phyloP scores from a whole-genome alignment of 2,797 vertebrate species.

The Channallabes apus region DNA sequence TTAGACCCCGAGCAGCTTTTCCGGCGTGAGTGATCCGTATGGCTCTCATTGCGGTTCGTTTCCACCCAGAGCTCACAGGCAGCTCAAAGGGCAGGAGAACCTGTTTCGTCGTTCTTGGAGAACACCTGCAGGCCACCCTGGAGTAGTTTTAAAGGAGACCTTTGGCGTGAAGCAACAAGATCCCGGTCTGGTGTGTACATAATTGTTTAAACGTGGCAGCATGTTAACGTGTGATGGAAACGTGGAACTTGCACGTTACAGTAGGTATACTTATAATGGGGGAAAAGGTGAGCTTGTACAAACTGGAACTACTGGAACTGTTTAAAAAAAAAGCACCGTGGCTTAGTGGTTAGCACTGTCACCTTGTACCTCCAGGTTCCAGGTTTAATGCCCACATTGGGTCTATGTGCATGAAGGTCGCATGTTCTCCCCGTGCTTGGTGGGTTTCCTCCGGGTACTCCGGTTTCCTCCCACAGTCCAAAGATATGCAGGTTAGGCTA shows the following conservation, averaged over 20 bases:
- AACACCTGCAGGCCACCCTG: slow-evolving; percentile 75
- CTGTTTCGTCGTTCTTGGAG: slow-evolving; percentile 12
- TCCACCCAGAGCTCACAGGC: neutral
- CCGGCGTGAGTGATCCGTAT: slow-evolving; percentile 65
- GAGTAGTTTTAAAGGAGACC: slow-evolving; percentile 38
- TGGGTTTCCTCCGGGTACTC: no score
- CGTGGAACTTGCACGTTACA: neutral
- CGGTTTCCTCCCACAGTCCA: no score
- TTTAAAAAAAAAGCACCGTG: no score
- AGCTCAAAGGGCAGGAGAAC: slow-evolving; percentile 19
- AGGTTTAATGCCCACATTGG: no score
- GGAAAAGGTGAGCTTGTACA: neutral
- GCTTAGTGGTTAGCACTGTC: no score
- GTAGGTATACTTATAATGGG: no score
- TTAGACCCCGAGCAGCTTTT: slow-evolving; percentile 34
- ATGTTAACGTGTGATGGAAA: neutral
- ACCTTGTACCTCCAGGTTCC: no score
- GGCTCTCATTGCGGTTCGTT: slow-evolving; percentile 65
- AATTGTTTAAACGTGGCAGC: neutral
- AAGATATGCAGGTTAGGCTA: no score
- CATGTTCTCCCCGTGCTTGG: no score
- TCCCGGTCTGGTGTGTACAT: neutral
- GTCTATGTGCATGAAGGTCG: no score
- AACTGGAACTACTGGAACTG: neutral
- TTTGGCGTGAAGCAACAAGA: slow-evolving; percentile 31